These are phyloP conservation scores for Sebastes schlegelii DNA, from an alignment of 2,113 vertebrate genomes.

Conservation along the genomic window DNA sequence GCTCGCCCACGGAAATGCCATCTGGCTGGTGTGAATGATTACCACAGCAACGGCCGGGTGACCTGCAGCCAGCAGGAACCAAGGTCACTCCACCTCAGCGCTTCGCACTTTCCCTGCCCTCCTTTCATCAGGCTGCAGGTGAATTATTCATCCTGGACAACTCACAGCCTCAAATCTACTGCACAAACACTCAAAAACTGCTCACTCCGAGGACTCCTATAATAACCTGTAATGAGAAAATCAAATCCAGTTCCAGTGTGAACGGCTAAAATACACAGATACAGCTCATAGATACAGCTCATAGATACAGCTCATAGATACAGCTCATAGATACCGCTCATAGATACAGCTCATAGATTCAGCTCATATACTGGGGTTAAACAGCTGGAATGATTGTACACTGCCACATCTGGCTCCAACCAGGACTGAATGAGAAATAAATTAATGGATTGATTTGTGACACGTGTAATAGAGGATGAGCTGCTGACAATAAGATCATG, in stretches of 20 bases:
- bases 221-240: slow-evolving; percentile 65
- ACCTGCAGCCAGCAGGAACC: slow-evolving; percentile 84
- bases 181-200: slow-evolving; percentile 54
- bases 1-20: slow-evolving; percentile 86
- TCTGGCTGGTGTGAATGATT: slow-evolving; percentile 89
- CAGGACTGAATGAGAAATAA: slow-evolving; percentile 61
- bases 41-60: slow-evolving; percentile 83
- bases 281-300: no score
- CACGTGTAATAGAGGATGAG: slow-evolving; percentile 46
- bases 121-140: slow-evolving; percentile 79
- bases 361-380: background rate
- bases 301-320: no score
- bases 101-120: slow-evolving; percentile 78
- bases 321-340: no score
- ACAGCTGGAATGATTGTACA: slow-evolving; percentile 48
- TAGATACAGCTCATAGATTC: no score
- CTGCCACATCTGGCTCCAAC: slow-evolving; percentile 23
- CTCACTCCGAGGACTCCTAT: slow-evolving; percentile 59
- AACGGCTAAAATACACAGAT: slow-evolving; percentile 21
- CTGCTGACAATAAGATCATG: slow-evolving; percentile 29
- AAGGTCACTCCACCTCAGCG: slow-evolving; percentile 85
- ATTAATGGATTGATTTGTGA: slow-evolving; percentile 65
- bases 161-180: slow-evolving; percentile 56
- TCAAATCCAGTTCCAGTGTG: slow-evolving; percentile 31
- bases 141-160: slow-evolving; percentile 79